These are phyloP conservation scores for Parazoanthus swiftii DNA, from an alignment of 92 coral and sea anemone species.

Conservation along the genomic window DNA sequence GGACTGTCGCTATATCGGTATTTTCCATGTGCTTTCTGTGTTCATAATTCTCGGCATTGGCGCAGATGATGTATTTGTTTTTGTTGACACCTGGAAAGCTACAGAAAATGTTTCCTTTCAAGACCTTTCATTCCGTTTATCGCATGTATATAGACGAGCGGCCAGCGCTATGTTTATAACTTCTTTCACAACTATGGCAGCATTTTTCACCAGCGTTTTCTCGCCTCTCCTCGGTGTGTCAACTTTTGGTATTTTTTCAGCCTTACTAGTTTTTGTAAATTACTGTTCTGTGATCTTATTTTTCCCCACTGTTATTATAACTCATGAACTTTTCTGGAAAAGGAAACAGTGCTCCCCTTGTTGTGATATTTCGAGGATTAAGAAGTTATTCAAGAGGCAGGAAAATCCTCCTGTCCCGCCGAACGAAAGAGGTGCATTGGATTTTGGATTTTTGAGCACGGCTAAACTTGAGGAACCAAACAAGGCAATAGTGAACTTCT, in stretches of 20 bases:
- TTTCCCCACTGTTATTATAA: constrained; percentile 83
- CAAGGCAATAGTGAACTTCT: constrained; percentile 65
- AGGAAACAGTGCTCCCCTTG: constrained; percentile 62
- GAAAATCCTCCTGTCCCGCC: constrained; percentile 44
- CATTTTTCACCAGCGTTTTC: constrained; percentile 88
- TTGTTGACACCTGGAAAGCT: constrained; percentile 90
- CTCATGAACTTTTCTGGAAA: constrained; percentile 81
- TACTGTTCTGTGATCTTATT: constrained; percentile 84
- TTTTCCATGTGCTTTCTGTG: constrained; percentile 94
- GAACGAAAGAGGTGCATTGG: constrained; percentile 34
- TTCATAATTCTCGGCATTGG: constrained; percentile 93
- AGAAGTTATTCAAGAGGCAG: constrained; percentile 47
- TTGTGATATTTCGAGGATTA: constrained; percentile 24
- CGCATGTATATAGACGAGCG: constrained; percentile 83
- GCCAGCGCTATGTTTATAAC: constrained; percentile 95
- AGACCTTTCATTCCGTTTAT: constrained; percentile 71
- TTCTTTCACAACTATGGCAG: constrained; percentile 89
- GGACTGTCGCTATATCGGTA: constrained; percentile 93
- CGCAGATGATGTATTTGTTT: constrained; percentile 95
- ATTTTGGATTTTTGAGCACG: constrained; percentile 21
- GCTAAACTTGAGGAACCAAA: constrained; percentile 71
- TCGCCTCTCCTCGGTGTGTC: constrained; percentile 94
- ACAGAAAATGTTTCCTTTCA: constrained; percentile 65
- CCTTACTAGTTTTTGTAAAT: constrained; percentile 87
- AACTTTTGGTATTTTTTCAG: constrained; percentile 92